These are phyloP conservation scores for Cisticola juncidis DNA, from an alignment of 2,113 vertebrate species.

Conservation along the genomic window DNA sequence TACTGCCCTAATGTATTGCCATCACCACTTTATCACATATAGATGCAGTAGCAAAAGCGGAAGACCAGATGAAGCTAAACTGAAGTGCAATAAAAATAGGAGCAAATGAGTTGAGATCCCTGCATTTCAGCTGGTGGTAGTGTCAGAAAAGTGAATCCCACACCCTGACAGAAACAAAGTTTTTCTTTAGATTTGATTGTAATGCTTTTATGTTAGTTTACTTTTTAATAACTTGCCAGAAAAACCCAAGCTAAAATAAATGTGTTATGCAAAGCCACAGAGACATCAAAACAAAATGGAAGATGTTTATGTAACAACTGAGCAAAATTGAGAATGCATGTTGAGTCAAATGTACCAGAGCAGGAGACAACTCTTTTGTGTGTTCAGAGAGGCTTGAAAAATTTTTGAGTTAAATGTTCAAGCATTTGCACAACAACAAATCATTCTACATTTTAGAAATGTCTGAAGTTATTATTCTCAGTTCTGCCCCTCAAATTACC, in stretches of 20 bases:
- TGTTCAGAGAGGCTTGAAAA: conserved; percentile 35
- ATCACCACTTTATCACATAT: not conserved
- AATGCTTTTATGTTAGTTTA: not conserved
- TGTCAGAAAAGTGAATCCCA: not conserved
- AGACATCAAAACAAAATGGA: conserved; percentile 40
- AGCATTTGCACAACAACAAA: conserved; percentile 44
- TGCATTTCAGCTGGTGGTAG: not conserved
- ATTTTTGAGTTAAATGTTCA: conserved; percentile 11
- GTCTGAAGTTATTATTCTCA: conserved; percentile 29
- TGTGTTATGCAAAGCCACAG: conserved; percentile 10
- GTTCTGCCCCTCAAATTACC: conserved; percentile 30
- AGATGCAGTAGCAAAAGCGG: not conserved
- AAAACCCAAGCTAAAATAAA: not conserved
- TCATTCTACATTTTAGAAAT: conserved; percentile 16
- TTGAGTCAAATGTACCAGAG: conserved; percentile 57
- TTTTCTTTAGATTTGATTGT: not conserved
- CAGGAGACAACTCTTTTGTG: conserved; percentile 17
- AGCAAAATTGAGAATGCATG: conserved; percentile 56
- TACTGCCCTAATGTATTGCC: not conserved
- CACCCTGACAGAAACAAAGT: not conserved
- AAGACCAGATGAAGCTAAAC: not conserved
- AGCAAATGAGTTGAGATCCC: not conserved
- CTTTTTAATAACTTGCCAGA: not conserved
- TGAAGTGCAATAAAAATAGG: not conserved
- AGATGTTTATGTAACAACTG: conserved; percentile 38